Base-by-base conservation (phyloP, 2,113 vertebrate genomes). In the Oceanites oceanicus region DNA sequence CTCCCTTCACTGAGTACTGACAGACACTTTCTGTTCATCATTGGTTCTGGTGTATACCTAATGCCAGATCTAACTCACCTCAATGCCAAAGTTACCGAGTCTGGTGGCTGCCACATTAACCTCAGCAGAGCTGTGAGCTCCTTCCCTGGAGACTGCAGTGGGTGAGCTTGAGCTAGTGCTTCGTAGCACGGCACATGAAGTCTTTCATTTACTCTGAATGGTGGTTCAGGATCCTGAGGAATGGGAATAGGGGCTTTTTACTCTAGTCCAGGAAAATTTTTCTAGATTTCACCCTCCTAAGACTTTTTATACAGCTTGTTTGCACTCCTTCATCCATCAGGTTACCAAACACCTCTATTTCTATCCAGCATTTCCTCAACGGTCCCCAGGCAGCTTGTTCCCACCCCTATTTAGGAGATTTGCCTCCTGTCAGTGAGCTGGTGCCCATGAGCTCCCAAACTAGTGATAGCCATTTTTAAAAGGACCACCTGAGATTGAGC, bases 51-150 rank as follows among this genome's bases (percentile, higher is more conserved):
- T 34, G 36, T 40, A 38, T 53, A 53, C 27, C 27, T 52, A 22
- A 5, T 50, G 25, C 30, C 61, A 44, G n/a, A 42, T 38, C 36
- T 49, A 42, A 44, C 55, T 27, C 36, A 29, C 16, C 34, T 58
- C 23, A 34, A 0, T 3, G 2, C 47, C 50, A 44, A 16, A 16
- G 27, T 40, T 55, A 15, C 21, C 2, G 10, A 30, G 9, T 10
- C n/a, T 79, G 59, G 27, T 61, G 42, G 58, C 25, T 42, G 44
- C 47, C 50, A 27, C 29, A 18, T 21, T n/a, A 52, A 13, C 10
- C 25, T 29, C 59, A 55, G 45, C 34, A 86, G 16, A 59, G 30
- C 80, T 68, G 13, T 26, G 40, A 65, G 23, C 45, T 65, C 7
- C 59, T 79, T n/a, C 63, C 15, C 44, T 36, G 34, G 11, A 83